Base-by-base conservation (phyloP, 2,797 vertebrate species). In the Champsocephalus gunnari region DNA sequence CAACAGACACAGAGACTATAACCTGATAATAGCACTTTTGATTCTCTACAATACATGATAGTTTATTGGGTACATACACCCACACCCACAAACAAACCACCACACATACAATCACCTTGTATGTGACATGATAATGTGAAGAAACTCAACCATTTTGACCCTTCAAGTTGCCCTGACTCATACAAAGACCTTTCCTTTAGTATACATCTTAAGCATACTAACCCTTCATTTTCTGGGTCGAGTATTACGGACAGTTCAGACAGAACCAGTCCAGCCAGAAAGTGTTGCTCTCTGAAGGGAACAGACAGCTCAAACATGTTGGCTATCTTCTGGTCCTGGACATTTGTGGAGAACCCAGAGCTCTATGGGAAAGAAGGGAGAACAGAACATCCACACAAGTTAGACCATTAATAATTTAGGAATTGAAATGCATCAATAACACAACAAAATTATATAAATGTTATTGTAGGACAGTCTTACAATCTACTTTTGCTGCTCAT, bases 291-390 rank as follows among this genome's bases (percentile, higher is more conserved):
- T 88, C 98, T 96, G 92, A 99, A 99, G 56, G 98, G 98, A 71
- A 98, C 95, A 0, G 98, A 99, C 83, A 99, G 86, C 87, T 99
- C 98, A 92, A 99, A 99, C 98, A 99, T 99, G 82, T 99, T 99
- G 81, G 98, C 98, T 66, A 97, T 99, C 94, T 99, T 99, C 89
- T 99, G 98, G 90, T 99, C 98, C 90, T 99, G 98, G 49, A 98
- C 95, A 3, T 96, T 97, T 44, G 98, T 99, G 62, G 98, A 99
- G 91, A 99, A 99, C 21, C 98, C 98, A 92, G 98, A 99, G 90
- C 98, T 99, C 98, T 99, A 94, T 38, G 43, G 21, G 9, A 47
- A 19, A 75, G 24, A 48, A 21, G 16, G 24, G 9, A 47, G 55
- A 62, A 64, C 14, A 48, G 3, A 59, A 73, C 21, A 57, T 54